A percentile compares a stretch with the other conserved stretches of the same genome.
Evolutionary conservation across 2,113 vertebrate genomes (phyloP).

Genomic region (Chaetorhynchus papuensis): DNA sequence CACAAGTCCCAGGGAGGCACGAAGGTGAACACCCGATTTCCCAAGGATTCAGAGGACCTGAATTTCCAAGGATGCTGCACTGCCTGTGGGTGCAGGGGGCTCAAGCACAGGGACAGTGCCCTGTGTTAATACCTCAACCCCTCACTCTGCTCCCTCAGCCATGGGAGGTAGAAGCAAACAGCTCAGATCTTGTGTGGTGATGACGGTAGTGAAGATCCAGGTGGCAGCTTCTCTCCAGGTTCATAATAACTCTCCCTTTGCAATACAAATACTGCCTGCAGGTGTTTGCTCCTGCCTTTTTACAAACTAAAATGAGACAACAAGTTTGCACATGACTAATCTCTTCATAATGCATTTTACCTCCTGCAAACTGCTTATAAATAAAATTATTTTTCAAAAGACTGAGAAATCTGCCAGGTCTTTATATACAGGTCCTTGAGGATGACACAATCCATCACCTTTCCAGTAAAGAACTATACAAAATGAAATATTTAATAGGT

Average conservation of each 20-base stretch:
- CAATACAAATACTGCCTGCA: neutral
- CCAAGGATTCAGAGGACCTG: neutral
- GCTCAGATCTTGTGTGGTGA: neutral
- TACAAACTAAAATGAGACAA: neutral
- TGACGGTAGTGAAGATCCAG: neutral
- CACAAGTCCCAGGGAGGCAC: neutral
- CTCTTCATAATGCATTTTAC: constrained; percentile 26
- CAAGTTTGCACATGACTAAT: neutral
- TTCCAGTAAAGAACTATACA: constrained; percentile 12
- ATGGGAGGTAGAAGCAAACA: neutral
- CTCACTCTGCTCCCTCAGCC: neutral
- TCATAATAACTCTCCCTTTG: neutral
- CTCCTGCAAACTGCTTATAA: neutral
- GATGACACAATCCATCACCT: constrained; percentile 6
- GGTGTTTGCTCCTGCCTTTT: neutral
- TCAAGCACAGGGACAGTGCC: neutral
- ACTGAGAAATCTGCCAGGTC: neutral
- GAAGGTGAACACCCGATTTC: neutral
- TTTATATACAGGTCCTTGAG: constrained; percentile 5
- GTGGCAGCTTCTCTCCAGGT: neutral
- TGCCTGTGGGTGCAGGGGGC: accelerated
- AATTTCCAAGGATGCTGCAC: neutral
- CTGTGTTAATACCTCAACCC: neutral
- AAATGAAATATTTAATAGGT: constrained; percentile 46
- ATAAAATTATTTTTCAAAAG: neutral